Percentiles rank a stretch among this genome's conserved stretches.
These are phyloP conservation scores for Nymphalis io DNA, from an alignment of 1,140 invertebrate species.

Conservation along the genomic window DNA sequence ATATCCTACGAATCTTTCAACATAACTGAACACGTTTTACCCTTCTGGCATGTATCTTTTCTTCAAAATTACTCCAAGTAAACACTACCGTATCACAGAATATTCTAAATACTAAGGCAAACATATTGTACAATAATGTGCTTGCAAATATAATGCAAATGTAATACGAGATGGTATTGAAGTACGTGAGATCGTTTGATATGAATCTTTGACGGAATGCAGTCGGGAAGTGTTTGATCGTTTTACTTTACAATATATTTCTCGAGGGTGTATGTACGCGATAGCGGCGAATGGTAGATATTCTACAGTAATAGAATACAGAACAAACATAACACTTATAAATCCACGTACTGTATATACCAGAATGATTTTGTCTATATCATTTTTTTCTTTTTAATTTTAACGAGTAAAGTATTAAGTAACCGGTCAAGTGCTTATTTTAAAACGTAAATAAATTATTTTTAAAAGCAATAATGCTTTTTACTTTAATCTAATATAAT, in stretches of 20 bases:
- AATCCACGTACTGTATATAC: too few relatives aligned
- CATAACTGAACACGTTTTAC: not conserved
- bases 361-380: too few relatives aligned
- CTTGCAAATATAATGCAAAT: constrained; percentile 26
- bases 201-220: constrained; percentile 33
- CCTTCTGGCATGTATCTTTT: not conserved
- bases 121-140: constrained; percentile 14
- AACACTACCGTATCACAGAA: constrained; percentile 2
- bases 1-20: not conserved
- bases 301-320: not conserved
- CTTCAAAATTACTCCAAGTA: not conserved
- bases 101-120: not conserved
- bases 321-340: too few relatives aligned
- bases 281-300: not conserved
- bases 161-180: constrained; percentile 27
- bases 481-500: too few relatives aligned
- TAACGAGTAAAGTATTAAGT: too few relatives aligned
- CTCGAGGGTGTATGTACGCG: not conserved
- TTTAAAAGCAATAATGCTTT: too few relatives aligned
- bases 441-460: too few relatives aligned
- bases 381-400: too few relatives aligned
- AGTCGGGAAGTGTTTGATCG: constrained; percentile 27
- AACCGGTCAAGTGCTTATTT: too few relatives aligned
- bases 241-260: constrained; percentile 24
- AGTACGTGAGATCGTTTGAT: constrained; percentile 29